Conservation (phyloP, 2,113 vertebrate species). For the Choloepus hoffmanni region DNA sequence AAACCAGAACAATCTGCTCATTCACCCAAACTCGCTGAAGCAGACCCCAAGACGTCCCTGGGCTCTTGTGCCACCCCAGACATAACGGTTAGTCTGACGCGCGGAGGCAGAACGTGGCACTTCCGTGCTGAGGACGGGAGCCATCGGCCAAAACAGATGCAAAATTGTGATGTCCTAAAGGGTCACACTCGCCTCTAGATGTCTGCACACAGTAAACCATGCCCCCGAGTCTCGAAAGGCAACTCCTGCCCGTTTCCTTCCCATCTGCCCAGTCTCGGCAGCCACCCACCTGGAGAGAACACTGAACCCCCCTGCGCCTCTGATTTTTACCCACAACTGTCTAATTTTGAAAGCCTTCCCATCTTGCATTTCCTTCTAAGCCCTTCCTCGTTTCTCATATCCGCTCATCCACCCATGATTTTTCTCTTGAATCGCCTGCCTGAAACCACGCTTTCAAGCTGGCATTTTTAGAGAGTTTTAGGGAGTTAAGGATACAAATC, state of each 20-base stretch:
- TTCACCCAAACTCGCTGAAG: neutral
- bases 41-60: neutral
- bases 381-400: neutral
- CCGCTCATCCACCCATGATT: neutral
- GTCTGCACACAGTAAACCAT: too few relatives aligned
- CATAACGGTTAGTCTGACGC: conserved; percentile 24
- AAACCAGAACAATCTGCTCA: neutral
- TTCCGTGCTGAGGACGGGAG: neutral
- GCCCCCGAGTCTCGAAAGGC: neutral
- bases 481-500: neutral
- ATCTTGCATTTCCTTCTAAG: neutral
- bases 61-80: neutral
- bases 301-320: neutral
- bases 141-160: neutral
- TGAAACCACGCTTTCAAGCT: neutral
- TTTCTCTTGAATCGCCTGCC: neutral
- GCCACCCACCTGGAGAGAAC: neutral
- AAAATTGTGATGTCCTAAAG: too few relatives aligned
- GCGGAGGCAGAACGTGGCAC: neutral
- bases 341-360: neutral
- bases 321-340: neutral
- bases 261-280: neutral
- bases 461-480: neutral
- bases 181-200: too few relatives aligned
- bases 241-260: neutral